Conservation (phyloP, 2,113 vertebrate genomes). For the Dromas ardeola region DNA sequence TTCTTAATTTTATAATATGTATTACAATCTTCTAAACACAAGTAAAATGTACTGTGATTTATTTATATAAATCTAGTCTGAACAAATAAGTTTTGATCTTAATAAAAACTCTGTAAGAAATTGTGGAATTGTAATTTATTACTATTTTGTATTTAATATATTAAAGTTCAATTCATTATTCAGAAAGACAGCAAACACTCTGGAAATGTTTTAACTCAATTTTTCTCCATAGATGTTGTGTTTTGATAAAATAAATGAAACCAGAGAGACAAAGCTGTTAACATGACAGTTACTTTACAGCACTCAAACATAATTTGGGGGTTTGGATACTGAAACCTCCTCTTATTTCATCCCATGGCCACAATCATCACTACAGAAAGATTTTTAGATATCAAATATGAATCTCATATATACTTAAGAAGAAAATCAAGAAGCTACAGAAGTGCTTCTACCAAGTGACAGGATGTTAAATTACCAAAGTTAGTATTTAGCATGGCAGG, state of each 20-base stretch:
- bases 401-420: not conserved
- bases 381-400: not conserved
- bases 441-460: not conserved
- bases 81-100: slow-evolving; percentile 74
- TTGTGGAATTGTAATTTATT: slow-evolving; percentile 60
- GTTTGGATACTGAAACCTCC: not conserved
- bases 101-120: slow-evolving; percentile 73
- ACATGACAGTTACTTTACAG: not conserved
- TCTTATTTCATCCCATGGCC: not conserved
- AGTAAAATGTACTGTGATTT: slow-evolving; percentile 81
- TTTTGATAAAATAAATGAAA: not conserved
- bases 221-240: not conserved
- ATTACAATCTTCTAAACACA: slow-evolving; percentile 79
- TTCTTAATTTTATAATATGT: slow-evolving; percentile 77
- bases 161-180: slow-evolving; percentile 32
- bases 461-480: not conserved
- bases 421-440: not conserved
- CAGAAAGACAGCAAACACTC: not conserved
- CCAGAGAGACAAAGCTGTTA: not conserved
- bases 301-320: not conserved
- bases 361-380: not conserved
- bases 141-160: slow-evolving; percentile 62
- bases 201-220: not conserved
- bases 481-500: not conserved
- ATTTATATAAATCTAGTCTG: slow-evolving; percentile 82